Evolutionary conservation across 2,888 invertebrate genomes (phyloP).

Genomic region (Psylliodes chrysocephalus): DNA sequence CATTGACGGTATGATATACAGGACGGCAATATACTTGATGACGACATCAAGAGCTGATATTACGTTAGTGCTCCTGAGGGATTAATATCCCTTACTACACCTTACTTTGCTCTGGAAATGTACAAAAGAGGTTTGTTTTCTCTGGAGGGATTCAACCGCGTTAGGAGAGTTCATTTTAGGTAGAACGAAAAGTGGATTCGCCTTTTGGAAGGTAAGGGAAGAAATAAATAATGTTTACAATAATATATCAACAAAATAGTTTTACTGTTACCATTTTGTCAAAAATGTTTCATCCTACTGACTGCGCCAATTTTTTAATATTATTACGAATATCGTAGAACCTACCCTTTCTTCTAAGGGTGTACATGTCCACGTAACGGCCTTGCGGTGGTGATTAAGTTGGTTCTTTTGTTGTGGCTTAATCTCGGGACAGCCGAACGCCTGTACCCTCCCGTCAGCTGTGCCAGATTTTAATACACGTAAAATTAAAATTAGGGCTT

Average conservation of each 20-base stretch:
- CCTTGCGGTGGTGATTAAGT: constrained; percentile 61
- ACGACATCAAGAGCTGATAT: constrained; percentile 61
- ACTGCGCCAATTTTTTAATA: no score
- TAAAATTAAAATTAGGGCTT: constrained; percentile 71
- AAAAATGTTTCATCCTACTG: not conserved
- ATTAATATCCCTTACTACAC: constrained; percentile 62
- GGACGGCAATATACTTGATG: constrained; percentile 65
- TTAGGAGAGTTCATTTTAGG: constrained; percentile 1
- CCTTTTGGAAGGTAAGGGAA: no score
- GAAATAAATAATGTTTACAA: no score
- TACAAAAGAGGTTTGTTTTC: constrained; percentile 49
- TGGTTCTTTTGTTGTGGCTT: constrained; percentile 62
- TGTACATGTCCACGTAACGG: constrained; percentile 53
- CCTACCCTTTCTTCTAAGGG: constrained; percentile 19
- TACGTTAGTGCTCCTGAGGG: constrained; percentile 64
- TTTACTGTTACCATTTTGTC: not conserved
- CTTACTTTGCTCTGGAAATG: constrained; percentile 50
- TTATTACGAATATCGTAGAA: no score
- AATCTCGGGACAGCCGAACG: constrained; percentile 58
- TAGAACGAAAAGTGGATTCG: no score
- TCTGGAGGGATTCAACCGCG: not conserved
- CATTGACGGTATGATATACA: constrained; percentile 62
- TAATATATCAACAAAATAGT: no score
- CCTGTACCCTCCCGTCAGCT: constrained; percentile 65
- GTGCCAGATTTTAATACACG: constrained; percentile 70